These are phyloP conservation scores for Agonum fuliginosum DNA, from an alignment of 2,888 invertebrate species.

Conservation along the genomic window DNA sequence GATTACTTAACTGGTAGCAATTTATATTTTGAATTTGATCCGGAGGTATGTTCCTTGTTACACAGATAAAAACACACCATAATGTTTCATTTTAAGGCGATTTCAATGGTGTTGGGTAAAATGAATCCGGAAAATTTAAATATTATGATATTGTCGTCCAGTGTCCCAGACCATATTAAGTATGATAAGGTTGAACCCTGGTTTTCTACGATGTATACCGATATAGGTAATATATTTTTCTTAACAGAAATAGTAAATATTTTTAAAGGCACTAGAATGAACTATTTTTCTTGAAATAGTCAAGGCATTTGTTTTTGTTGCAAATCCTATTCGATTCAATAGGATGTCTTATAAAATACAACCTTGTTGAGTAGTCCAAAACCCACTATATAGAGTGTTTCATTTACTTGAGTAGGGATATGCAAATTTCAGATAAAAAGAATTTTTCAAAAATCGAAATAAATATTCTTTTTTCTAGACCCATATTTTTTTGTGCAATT, in stretches of 20 bases:
- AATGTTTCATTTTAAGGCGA: slow-evolving; percentile 75
- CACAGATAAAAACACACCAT: neutral
- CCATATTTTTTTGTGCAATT: too few relatives aligned
- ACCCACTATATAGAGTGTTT: too few relatives aligned
- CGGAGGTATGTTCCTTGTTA: slow-evolving; percentile 75
- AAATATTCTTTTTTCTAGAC: too few relatives aligned
- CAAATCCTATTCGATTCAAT: too few relatives aligned
- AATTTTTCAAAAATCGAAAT: too few relatives aligned
- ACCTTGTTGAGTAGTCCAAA: too few relatives aligned
- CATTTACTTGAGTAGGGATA: too few relatives aligned
- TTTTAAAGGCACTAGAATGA: neutral
- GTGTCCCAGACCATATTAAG: slow-evolving; percentile 72
- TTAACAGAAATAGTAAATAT: neutral
- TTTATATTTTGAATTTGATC: slow-evolving; percentile 85
- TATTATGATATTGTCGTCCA: slow-evolving; percentile 81
- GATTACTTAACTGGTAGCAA: slow-evolving; percentile 87
- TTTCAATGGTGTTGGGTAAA: slow-evolving; percentile 76
- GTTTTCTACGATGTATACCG: slow-evolving; percentile 88
- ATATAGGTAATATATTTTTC: slow-evolving; percentile 72
- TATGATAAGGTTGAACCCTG: slow-evolving; percentile 85
- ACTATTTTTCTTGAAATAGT: slow-evolving; percentile 47
- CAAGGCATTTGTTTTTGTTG: too few relatives aligned
- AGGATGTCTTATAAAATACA: too few relatives aligned
- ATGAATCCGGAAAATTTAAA: slow-evolving; percentile 82
- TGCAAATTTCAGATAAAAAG: too few relatives aligned